Evolutionary conservation across 2,888 invertebrate species (phyloP).

Genomic region (Polymixis flavicincta): DNA sequence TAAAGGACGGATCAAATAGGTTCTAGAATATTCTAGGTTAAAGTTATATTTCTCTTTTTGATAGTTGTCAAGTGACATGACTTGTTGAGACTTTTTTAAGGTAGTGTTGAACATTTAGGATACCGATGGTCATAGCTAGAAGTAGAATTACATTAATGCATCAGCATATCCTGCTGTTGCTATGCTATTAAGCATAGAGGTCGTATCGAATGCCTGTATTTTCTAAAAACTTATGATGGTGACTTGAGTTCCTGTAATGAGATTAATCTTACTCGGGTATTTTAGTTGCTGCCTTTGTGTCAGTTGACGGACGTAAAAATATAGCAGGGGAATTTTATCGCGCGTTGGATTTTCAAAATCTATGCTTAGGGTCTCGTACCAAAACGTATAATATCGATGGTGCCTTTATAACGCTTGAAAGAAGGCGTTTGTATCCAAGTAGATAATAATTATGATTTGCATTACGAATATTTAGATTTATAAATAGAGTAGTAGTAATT

Average conservation of each 20-base stretch:
- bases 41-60: background rate
- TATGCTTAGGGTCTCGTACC: constrained; percentile 7
- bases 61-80: constrained; percentile 34
- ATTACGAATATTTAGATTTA: constrained; percentile 42
- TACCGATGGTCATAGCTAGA: constrained; percentile 38
- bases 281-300: background rate
- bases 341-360: too few relatives aligned
- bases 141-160: constrained; percentile 25
- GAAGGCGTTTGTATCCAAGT: constrained; percentile 24
- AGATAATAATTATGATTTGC: constrained; percentile 26
- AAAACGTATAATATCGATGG: constrained; percentile 13
- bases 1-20: constrained; percentile 91
- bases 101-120: constrained; percentile 31
- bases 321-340: too few relatives aligned
- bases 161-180: too few relatives aligned
- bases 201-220: too few relatives aligned
- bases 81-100: constrained; percentile 33
- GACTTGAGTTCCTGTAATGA: background rate
- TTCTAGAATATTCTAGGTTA: constrained; percentile 7
- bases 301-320: too few relatives aligned
- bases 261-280: background rate
- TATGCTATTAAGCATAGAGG: too few relatives aligned
- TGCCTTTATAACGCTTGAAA: constrained; percentile 31
- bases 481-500: constrained; percentile 30
- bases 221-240: background rate